A percentile compares a stretch with the other conserved stretches of the same genome.
These are phyloP conservation scores for Henicopernis longicauda DNA, from an alignment of 2,113 vertebrate genomes.

Conservation along the genomic window DNA sequence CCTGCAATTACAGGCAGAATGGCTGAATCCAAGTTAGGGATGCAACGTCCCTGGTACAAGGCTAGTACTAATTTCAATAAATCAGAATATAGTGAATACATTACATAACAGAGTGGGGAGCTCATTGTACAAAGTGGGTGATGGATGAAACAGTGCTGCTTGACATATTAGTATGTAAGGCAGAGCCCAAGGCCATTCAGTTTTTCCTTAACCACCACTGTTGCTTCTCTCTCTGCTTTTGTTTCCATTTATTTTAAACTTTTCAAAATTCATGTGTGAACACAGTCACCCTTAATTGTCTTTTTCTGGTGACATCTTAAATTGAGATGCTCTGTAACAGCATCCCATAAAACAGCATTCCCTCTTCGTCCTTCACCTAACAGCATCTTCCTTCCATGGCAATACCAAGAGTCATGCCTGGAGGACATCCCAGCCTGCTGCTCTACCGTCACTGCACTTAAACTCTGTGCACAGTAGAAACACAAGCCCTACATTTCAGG, in stretches of 20 bases:
- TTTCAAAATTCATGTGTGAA: neutral
- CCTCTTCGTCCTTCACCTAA: neutral
- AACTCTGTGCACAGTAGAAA: neutral
- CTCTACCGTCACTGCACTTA: neutral
- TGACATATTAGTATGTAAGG: neutral
- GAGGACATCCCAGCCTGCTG: neutral
- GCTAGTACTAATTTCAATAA: neutral
- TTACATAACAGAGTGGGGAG: neutral
- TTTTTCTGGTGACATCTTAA: neutral
- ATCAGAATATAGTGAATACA: neutral
- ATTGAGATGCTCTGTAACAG: neutral
- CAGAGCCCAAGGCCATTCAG: neutral
- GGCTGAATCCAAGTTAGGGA: neutral
- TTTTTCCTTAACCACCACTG: neutral
- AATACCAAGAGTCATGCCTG: neutral
- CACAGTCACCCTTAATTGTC: neutral
- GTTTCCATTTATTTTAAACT: neutral
- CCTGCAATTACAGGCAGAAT: neutral
- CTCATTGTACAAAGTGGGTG: neutral
- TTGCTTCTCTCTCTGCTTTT: neutral
- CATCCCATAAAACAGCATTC: neutral
- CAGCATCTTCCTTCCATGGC: accelerated
- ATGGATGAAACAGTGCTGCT: neutral
- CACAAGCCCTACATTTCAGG: neutral
- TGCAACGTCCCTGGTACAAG: neutral